Percentiles rank a stretch among this genome's conserved stretches.
phyloP scores from a whole-genome alignment of 2,797 vertebrate genomes.

The Bryconaethiops microstoma region DNA sequence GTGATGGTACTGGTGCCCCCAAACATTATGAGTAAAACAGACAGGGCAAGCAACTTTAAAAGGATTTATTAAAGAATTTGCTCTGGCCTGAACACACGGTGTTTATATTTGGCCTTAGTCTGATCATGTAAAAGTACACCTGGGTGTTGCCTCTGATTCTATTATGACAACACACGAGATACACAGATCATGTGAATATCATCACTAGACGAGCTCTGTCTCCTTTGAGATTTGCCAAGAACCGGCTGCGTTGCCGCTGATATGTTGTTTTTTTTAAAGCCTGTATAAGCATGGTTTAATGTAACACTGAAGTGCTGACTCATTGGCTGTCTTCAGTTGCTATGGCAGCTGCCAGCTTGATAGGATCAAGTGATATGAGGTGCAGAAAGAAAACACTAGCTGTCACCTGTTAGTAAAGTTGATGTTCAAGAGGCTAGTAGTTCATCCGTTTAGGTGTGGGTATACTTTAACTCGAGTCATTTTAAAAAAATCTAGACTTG shows the following conservation, averaged over 20 bases:
- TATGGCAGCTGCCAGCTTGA: constrained; percentile 67
- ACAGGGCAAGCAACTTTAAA: neutral
- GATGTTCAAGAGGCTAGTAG: constrained; percentile 25
- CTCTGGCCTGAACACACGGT: neutral
- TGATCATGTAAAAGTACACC: neutral
- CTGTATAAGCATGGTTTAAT: constrained; percentile 46
- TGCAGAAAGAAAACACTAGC: constrained; percentile 30
- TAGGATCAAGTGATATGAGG: constrained; percentile 54
- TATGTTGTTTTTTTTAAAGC: constrained; percentile 43
- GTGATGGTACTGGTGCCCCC: neutral
- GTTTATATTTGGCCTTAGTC: constrained; percentile 4
- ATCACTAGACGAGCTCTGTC: neutral
- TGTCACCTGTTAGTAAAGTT: constrained; percentile 17
- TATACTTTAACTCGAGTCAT: too few species aligned
- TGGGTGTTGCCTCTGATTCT: neutral
- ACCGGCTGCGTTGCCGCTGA: constrained; percentile 18
- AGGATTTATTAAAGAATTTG: constrained; percentile 8
- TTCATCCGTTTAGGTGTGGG: neutral
- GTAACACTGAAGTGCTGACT: constrained; percentile 62
- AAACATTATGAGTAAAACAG: constrained; percentile 10
- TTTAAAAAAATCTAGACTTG: too few species aligned
- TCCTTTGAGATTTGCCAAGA: constrained; percentile 8
- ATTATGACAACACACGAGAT: neutral
- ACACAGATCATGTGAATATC: neutral
- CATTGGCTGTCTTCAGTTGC: constrained; percentile 63